phyloP scores from a whole-genome alignment of 2,113 vertebrate genomes.

The Orientallactaga bullata region DNA sequence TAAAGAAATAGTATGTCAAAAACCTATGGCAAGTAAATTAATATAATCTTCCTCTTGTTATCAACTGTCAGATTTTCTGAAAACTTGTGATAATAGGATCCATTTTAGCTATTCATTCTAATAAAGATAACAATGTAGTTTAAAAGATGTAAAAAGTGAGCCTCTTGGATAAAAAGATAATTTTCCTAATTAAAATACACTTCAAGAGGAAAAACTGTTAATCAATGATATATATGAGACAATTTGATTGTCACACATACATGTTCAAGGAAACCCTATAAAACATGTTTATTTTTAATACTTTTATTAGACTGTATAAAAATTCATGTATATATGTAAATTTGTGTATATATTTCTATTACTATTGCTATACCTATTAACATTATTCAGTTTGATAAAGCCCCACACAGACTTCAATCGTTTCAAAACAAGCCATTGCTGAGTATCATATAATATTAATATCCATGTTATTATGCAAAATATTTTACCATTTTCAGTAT shows the following conservation, averaged over 20 bases:
- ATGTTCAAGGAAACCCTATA: conserved; percentile 39
- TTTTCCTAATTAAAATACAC: conserved; percentile 72
- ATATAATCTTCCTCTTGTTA: conserved; percentile 80
- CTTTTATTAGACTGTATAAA: background rate
- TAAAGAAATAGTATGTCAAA: conserved; percentile 81
- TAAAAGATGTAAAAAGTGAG: conserved; percentile 66
- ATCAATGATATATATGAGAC: conserved; percentile 29
- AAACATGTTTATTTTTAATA: conserved; percentile 14
- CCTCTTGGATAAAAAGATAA: conserved; percentile 71
- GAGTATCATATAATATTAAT: background rate
- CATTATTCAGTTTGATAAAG: background rate
- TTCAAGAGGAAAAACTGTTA: conserved; percentile 51
- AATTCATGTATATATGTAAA: background rate
- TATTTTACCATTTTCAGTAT: background rate
- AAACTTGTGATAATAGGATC: conserved; percentile 75
- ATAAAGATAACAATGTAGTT: conserved; percentile 73
- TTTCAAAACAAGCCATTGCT: background rate
- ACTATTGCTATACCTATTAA: background rate
- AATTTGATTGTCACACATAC: conserved; percentile 15
- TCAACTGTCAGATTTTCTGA: conserved; percentile 76
- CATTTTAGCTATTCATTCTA: conserved; percentile 76
- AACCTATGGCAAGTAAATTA: conserved; percentile 77
- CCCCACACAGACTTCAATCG: background rate
- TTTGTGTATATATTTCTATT: background rate
- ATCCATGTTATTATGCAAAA: background rate